These are phyloP conservation scores for Diploptera punctata DNA, from an alignment of 2,888 invertebrate genomes.

Conservation along the genomic window DNA sequence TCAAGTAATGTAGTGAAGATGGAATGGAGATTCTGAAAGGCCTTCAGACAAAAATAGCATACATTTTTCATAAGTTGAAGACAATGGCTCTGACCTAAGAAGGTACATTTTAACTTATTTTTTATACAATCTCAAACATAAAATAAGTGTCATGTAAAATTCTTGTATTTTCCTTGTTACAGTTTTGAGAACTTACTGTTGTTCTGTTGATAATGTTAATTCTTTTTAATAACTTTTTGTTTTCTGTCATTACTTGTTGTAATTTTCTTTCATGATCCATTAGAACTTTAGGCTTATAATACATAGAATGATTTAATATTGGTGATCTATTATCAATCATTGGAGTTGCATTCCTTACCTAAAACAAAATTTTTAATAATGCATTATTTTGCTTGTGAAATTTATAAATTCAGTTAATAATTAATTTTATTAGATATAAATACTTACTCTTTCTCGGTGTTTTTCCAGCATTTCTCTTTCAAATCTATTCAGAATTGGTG, in stretches of 20 bases:
- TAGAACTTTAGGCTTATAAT: slow-evolving; percentile 58
- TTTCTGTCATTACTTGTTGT: slow-evolving; percentile 58
- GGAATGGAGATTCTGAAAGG: too few relatives aligned
- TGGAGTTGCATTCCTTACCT: slow-evolving; percentile 24
- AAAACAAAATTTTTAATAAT: background rate
- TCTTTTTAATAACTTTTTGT: slow-evolving; percentile 63
- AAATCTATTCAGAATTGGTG: too few relatives aligned
- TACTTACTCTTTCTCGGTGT: background rate
- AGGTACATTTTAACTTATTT: too few relatives aligned
- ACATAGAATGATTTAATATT: slow-evolving; percentile 59
- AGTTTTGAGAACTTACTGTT: slow-evolving; percentile 60
- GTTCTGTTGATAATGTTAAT: slow-evolving; percentile 66
- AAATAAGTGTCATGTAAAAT: too few relatives aligned
- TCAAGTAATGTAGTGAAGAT: too few relatives aligned
- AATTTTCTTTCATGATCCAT: slow-evolving; percentile 54
- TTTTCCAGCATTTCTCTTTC: background rate
- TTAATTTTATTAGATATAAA: too few relatives aligned
- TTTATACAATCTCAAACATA: too few relatives aligned
- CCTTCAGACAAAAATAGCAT: too few relatives aligned
- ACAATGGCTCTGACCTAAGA: too few relatives aligned
- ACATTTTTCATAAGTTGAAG: too few relatives aligned
- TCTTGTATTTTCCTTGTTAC: too few relatives aligned
- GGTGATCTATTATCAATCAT: slow-evolving; percentile 62
- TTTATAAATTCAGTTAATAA: too few relatives aligned
- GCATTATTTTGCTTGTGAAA: background rate